Percentiles rank a stretch among this genome's conserved stretches.
Conservation (phyloP, 1,140 invertebrate genomes). For the Belonocnema kinseyi region DNA sequence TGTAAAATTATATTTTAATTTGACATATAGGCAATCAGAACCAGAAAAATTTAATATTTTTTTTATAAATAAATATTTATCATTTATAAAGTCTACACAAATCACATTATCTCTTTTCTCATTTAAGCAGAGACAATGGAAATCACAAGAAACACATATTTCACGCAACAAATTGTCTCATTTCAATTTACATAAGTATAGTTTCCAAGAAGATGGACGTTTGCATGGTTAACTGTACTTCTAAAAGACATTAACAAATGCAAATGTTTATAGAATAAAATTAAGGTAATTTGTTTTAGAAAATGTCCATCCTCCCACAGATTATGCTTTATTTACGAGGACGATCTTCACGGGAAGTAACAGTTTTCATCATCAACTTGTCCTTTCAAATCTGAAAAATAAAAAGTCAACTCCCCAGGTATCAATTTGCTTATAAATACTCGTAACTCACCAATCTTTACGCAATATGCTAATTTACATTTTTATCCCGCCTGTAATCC, state of each 20-base stretch:
- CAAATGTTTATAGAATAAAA: neutral
- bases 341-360: neutral
- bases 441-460: neutral
- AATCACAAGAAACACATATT: neutral
- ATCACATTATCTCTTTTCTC: too few relatives aligned
- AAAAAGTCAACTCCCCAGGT: neutral
- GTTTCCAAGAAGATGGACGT: neutral
- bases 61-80: neutral
- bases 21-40: too few relatives aligned
- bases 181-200: constrained; percentile 17
- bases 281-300: neutral
- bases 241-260: neutral
- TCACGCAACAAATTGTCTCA: neutral
- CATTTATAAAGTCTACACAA: too few relatives aligned
- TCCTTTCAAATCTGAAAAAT: neutral
- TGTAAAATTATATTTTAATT: too few relatives aligned
- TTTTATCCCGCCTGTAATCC: neutral
- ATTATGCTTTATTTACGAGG: constrained; percentile 11
- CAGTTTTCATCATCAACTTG: neutral
- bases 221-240: neutral
- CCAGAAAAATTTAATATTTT: too few relatives aligned
- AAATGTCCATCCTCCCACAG: constrained; percentile 16
- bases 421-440: neutral
- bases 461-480: neutral
- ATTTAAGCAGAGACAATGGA: neutral